Percentiles rank a stretch among this genome's conserved stretches.
These are phyloP conservation scores for Dryas iulia DNA, from an alignment of 1,140 invertebrate genomes.

Conservation along the genomic window DNA sequence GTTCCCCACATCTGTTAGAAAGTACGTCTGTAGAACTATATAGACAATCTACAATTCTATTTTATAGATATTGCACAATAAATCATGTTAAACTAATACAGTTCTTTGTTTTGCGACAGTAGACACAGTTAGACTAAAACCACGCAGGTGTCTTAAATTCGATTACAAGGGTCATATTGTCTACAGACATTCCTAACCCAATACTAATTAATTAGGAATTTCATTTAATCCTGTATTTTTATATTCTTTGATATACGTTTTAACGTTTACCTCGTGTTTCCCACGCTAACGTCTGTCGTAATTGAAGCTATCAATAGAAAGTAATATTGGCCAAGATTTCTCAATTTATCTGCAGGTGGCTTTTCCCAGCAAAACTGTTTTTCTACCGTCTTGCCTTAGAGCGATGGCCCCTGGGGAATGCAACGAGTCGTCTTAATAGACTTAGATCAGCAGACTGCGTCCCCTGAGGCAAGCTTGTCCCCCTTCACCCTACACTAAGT, in stretches of 20 bases:
- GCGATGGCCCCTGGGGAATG: constrained; percentile 50
- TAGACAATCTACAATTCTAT: constrained; percentile 60
- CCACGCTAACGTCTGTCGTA: constrained; percentile 22
- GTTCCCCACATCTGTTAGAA: constrained; percentile 63
- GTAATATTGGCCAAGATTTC: constrained; percentile 49
- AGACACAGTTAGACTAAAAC: neutral
- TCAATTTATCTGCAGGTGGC: constrained; percentile 60
- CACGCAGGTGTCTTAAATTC: constrained; percentile 37
- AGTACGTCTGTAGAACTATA: constrained; percentile 56
- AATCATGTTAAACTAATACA: constrained; percentile 46
- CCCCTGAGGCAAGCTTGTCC: constrained; percentile 59
- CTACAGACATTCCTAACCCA: constrained; percentile 24
- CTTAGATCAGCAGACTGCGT: constrained; percentile 64
- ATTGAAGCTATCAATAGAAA: constrained; percentile 32
- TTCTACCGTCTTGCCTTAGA: constrained; percentile 58
- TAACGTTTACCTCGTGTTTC: constrained; percentile 16
- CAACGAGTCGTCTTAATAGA: constrained; percentile 75
- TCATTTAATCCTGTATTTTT: neutral
- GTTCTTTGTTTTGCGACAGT: constrained; percentile 32
- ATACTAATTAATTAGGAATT: too few relatives aligned
- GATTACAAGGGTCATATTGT: constrained; percentile 47
- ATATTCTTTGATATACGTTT: neutral
- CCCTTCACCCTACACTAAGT: constrained; percentile 47
- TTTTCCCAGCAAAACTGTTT: constrained; percentile 70
- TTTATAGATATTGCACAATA: constrained; percentile 63